Conservation (phyloP, 2,113 vertebrate species). For the Malurus alboscapulatus region DNA sequence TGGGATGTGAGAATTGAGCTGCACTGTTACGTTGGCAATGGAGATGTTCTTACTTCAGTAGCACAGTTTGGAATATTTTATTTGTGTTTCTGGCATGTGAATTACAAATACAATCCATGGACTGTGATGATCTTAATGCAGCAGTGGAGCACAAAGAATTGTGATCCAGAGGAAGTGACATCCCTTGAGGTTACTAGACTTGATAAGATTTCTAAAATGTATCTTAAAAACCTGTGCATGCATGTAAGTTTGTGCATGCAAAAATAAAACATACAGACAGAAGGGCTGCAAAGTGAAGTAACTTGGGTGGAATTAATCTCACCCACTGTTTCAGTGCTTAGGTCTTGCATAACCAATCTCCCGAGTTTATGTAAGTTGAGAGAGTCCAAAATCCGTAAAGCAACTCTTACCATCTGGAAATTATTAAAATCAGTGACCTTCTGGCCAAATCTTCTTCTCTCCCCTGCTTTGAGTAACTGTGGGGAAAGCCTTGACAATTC, state of each 20-base stretch:
- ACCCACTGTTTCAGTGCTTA: neutral
- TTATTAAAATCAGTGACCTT: neutral
- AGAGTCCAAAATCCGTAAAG: neutral
- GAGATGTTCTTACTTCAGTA: conserved; percentile 40
- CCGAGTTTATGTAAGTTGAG: neutral
- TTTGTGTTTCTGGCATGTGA: neutral
- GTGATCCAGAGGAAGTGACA: neutral
- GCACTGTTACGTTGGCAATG: conserved; percentile 19
- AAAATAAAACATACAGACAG: neutral
- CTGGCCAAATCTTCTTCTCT: neutral
- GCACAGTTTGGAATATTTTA: neutral
- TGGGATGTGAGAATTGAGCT: conserved; percentile 66
- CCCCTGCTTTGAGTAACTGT: neutral
- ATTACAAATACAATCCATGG: neutral
- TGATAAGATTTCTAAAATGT: neutral
- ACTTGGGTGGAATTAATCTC: conserved; percentile 29
- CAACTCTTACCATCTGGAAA: neutral
- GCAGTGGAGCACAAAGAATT: neutral
- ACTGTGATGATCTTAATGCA: neutral
- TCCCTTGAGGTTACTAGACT: neutral
- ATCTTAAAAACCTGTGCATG: neutral
- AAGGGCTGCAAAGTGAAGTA: neutral
- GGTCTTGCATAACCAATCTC: neutral
- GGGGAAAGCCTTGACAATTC: neutral
- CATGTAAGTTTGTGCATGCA: neutral